phyloP scores from a whole-genome alignment of 1,140 invertebrate genomes.

The Phymorhynchus buccinoides region DNA sequence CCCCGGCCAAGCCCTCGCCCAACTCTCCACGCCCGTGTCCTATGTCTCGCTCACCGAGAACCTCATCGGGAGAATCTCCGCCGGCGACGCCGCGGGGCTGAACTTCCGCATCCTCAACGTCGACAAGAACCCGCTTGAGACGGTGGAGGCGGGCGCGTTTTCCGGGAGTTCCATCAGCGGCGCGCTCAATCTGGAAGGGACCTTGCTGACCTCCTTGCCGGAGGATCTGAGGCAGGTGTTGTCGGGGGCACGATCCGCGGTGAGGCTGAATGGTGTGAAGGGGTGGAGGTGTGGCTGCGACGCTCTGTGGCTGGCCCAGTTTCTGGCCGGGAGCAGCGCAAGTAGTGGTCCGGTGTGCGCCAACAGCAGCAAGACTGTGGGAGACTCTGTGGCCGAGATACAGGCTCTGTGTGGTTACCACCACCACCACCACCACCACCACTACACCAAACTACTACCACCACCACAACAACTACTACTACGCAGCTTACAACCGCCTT shows the following conservation, averaged over 20 bases:
- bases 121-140: conserved; percentile 45
- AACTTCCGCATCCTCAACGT: conserved; percentile 43
- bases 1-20: conserved; percentile 41
- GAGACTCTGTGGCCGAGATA: conserved; percentile 2
- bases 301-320: conserved; percentile 54
- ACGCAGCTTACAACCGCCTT: conserved; percentile 24
- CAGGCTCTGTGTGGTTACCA: conserved; percentile 15
- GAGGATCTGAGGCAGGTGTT: conserved; percentile 44
- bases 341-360: conserved; percentile 19
- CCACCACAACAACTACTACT: background rate
- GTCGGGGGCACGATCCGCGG: conserved; percentile 15
- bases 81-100: conserved; percentile 35
- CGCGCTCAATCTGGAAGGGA: conserved; percentile 48
- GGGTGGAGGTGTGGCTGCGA: conserved; percentile 59
- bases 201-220: conserved; percentile 53
- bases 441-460: background rate
- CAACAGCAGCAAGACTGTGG: background rate
- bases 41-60: conserved; percentile 38
- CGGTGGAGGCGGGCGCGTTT: conserved; percentile 47
- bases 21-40: background rate
- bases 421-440: conserved; percentile 17
- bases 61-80: conserved; percentile 16
- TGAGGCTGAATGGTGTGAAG: conserved; percentile 26
- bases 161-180: conserved; percentile 42
- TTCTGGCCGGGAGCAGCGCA: conserved; percentile 34